A percentile compares a stretch with the other conserved stretches of the same genome.
These are phyloP conservation scores for Ophiodon elongatus DNA, from an alignment of 2,113 vertebrate genomes.

Conservation along the genomic window DNA sequence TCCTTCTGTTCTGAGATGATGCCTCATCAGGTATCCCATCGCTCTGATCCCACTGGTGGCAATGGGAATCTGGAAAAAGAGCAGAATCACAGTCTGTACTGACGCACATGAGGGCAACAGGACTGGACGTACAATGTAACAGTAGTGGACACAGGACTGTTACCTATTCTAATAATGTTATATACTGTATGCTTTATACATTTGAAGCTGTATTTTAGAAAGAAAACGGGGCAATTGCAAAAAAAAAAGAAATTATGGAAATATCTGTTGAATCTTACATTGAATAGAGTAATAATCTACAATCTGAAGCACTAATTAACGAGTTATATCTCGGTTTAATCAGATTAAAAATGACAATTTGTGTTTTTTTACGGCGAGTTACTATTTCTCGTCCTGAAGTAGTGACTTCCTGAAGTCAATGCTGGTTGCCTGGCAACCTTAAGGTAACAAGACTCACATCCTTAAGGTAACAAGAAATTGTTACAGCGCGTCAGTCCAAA, in stretches of 20 bases:
- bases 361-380: too few relatives aligned
- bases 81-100: background rate
- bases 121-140: too few relatives aligned
- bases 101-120: background rate
- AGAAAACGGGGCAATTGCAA: background rate
- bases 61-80: constrained; percentile 90
- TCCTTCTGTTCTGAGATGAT: constrained; percentile 87
- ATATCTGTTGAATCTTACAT: background rate
- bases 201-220: background rate
- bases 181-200: background rate
- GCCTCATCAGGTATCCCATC: constrained; percentile 94
- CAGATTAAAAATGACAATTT: too few relatives aligned
- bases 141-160: background rate
- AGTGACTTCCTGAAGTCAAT: too few relatives aligned
- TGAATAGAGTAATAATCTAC: background rate
- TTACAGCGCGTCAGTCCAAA: background rate
- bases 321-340: too few relatives aligned
- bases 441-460: background rate
- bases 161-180: background rate
- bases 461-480: background rate
- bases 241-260: too few relatives aligned
- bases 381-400: too few relatives aligned
- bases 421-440: too few relatives aligned
- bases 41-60: constrained; percentile 94
- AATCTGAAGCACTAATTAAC: background rate